Conservation (phyloP, 2,888 invertebrate genomes). For the Andrena hattorfiana region DNA sequence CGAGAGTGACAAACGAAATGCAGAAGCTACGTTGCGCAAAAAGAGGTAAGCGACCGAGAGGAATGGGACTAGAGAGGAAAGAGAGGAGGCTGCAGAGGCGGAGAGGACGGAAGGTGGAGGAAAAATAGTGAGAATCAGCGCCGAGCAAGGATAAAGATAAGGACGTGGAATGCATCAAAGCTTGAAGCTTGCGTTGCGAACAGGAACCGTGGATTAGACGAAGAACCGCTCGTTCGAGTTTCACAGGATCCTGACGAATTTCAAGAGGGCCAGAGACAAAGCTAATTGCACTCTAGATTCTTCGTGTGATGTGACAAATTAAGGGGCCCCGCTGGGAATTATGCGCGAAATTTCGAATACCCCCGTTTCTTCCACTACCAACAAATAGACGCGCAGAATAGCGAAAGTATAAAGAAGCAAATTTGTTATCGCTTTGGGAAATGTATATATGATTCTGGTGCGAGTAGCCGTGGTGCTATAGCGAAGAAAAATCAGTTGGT, state of each 20-base stretch:
- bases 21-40: slow-evolving; percentile 32
- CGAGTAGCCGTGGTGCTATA: neutral
- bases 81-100: neutral
- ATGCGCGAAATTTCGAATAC: slow-evolving; percentile 20
- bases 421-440: too few species aligned
- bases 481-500: slow-evolving; percentile 43
- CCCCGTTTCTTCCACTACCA: neutral
- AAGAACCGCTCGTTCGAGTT: slow-evolving; percentile 38
- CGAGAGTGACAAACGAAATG: slow-evolving; percentile 59
- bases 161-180: slow-evolving; percentile 22
- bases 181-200: slow-evolving; percentile 8
- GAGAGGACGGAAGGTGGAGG: slow-evolving; percentile 5
- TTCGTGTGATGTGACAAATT: slow-evolving; percentile 53
- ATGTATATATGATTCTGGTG: too few species aligned
- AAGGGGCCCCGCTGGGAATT: slow-evolving; percentile 16
- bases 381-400: too few species aligned
- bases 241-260: slow-evolving; percentile 10
- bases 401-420: too few species aligned
- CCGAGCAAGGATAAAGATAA: slow-evolving; percentile 11
- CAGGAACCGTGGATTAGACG: slow-evolving; percentile 23
- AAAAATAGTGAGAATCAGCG: slow-evolving; percentile 13
- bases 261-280: slow-evolving; percentile 36
- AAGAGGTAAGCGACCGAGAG: slow-evolving; percentile 28
- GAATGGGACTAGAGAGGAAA: neutral
- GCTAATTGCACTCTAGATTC: slow-evolving; percentile 56